A percentile compares a stretch with the other conserved stretches of the same genome.
Conservation (phyloP, 2,888 invertebrate genomes). For the Tenthredo scrophulariae region DNA sequence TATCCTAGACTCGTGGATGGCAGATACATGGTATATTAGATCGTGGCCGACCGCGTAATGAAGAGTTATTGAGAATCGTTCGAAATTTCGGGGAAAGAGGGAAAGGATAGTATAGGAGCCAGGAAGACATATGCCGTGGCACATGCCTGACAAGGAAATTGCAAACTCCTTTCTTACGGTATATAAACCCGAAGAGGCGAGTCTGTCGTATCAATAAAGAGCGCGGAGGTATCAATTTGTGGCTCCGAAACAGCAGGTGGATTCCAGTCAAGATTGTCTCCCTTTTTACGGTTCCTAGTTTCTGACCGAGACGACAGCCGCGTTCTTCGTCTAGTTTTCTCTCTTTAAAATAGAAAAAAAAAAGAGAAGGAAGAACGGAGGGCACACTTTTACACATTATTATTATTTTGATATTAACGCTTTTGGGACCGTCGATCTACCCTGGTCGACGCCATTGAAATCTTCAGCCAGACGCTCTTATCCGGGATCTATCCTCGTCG, state of each 20-base stretch:
- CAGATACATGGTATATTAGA: slow-evolving; percentile 4
- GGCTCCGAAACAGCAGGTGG: slow-evolving; percentile 53
- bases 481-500: not conserved
- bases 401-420: not conserved
- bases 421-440: not conserved
- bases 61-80: slow-evolving; percentile 54
- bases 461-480: not conserved
- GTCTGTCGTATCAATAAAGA: slow-evolving; percentile 48
- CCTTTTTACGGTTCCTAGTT: slow-evolving; percentile 19
- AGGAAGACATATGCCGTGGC: slow-evolving; percentile 53
- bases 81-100: slow-evolving; percentile 26
- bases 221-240: slow-evolving; percentile 54
- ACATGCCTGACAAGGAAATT: slow-evolving; percentile 55
- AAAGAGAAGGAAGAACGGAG: not conserved
- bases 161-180: slow-evolving; percentile 51
- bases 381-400: not conserved
- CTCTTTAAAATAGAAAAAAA: not conserved
- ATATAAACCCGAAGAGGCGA: slow-evolving; percentile 31
- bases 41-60: slow-evolving; percentile 40
- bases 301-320: slow-evolving; percentile 41
- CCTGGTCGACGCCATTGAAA: not conserved
- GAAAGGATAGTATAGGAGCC: not conserved
- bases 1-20: slow-evolving; percentile 26
- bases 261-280: slow-evolving; percentile 50
- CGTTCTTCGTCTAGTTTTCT: slow-evolving; percentile 1